Conservation (phyloP, 2,888 invertebrate species). For the Trachelus stipa region DNA sequence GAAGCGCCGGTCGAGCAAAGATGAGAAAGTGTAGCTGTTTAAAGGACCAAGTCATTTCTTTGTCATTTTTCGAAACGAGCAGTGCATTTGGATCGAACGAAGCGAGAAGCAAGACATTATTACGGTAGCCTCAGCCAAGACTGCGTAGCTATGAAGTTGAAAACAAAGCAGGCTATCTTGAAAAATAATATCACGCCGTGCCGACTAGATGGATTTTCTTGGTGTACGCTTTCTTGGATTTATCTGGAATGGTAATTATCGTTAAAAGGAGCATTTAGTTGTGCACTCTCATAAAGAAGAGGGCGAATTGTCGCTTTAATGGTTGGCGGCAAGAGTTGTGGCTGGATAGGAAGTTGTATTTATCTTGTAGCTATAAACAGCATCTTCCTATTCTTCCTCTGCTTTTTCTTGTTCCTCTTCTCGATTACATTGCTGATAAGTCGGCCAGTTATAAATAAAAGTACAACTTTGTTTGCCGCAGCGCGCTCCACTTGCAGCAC, state of each 20-base stretch:
- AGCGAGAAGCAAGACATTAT: not conserved
- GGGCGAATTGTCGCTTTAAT: not conserved
- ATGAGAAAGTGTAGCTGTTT: not conserved
- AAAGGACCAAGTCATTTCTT: not conserved
- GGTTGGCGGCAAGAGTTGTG: not conserved
- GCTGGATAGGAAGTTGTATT: not conserved
- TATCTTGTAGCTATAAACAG: not conserved
- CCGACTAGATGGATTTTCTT: not conserved
- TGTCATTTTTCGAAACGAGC: not conserved
- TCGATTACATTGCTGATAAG: slow-evolving; percentile 31
- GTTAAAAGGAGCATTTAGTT: not conserved
- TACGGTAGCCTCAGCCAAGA: not conserved
- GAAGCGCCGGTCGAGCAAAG: not conserved
- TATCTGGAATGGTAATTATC: not conserved
- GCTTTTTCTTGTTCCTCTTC: slow-evolving; percentile 35
- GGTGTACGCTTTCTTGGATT: not conserved
- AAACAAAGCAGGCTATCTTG: not conserved
- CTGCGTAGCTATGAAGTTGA: not conserved
- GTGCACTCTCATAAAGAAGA: not conserved
- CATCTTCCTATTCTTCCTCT: slow-evolving; percentile 3
- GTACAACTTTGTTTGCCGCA: slow-evolving; percentile 51
- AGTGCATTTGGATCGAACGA: not conserved
- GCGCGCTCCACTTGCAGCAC: slow-evolving; percentile 56
- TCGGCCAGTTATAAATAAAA: slow-evolving; percentile 56
- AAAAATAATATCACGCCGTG: not conserved